These are phyloP conservation scores for Passer montanus DNA, from an alignment of 2,113 vertebrate species.

Conservation along the genomic window DNA sequence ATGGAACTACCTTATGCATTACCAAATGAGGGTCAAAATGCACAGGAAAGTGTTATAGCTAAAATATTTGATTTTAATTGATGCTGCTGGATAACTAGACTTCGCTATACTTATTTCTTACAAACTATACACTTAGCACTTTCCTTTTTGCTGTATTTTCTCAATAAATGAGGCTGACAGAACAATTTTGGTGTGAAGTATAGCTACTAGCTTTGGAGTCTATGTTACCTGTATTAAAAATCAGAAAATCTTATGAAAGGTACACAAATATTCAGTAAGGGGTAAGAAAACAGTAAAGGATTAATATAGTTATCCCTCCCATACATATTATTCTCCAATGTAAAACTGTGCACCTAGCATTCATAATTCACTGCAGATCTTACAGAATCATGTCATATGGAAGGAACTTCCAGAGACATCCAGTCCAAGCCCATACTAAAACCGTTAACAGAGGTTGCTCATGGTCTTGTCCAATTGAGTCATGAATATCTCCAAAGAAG, in stretches of 20 bases:
- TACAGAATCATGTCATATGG: neutral
- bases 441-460: neutral
- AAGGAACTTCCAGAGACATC: neutral
- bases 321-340: neutral
- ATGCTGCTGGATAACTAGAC: neutral
- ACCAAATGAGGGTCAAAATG: neutral
- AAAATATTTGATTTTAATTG: neutral
- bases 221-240: neutral
- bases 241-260: neutral
- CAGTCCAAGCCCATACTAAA: neutral
- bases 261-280: neutral
- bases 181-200: neutral
- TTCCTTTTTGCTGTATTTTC: neutral
- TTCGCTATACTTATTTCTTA: neutral
- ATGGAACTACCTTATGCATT: neutral
- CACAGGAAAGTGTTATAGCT: neutral
- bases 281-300: neutral
- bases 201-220: neutral
- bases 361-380: neutral
- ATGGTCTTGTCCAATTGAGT: neutral
- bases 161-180: neutral
- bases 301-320: neutral
- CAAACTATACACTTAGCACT: neutral
- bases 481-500: neutral
- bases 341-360: neutral